Conservation (phyloP, 2,888 invertebrate genomes). For the Dynastes tityus region DNA sequence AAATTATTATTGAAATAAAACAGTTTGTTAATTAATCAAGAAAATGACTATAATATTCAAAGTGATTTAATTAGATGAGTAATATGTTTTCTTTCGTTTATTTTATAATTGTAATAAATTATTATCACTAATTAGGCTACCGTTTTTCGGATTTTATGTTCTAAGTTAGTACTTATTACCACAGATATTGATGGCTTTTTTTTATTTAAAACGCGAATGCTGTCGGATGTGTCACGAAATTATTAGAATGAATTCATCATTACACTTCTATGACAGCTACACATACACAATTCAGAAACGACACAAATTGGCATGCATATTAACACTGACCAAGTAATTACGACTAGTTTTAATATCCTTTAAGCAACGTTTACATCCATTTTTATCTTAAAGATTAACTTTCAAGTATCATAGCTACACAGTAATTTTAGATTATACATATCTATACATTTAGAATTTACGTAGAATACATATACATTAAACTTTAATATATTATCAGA, state of each 20-base stretch:
- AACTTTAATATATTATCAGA: too few species aligned
- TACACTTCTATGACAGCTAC: not conserved
- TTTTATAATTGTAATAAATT: slow-evolving; percentile 28
- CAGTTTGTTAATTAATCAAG: too few species aligned
- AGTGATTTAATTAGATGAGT: not conserved
- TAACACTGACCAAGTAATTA: slow-evolving; percentile 1
- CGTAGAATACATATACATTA: too few species aligned
- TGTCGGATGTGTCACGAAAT: slow-evolving; percentile 18
- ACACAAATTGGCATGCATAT: slow-evolving; percentile 34
- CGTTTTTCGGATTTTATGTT: slow-evolving; percentile 7
- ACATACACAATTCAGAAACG: not conserved
- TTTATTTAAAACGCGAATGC: slow-evolving; percentile 8
- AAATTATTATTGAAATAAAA: too few species aligned
- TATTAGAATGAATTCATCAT: not conserved
- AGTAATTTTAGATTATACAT: not conserved
- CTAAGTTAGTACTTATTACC: slow-evolving; percentile 42
- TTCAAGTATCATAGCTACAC: slow-evolving; percentile 4
- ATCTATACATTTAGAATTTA: not conserved
- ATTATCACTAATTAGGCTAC: slow-evolving; percentile 43
- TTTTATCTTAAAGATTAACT: slow-evolving; percentile 16
- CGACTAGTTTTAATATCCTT: slow-evolving; percentile 8
- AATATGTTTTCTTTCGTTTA: not conserved
- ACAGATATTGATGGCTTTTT: slow-evolving; percentile 43
- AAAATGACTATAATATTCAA: not conserved
- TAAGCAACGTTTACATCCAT: not conserved